These are phyloP conservation scores for Hephaestus fuliginosus DNA, from an alignment of 2,797 vertebrate genomes.

Conservation along the genomic window DNA sequence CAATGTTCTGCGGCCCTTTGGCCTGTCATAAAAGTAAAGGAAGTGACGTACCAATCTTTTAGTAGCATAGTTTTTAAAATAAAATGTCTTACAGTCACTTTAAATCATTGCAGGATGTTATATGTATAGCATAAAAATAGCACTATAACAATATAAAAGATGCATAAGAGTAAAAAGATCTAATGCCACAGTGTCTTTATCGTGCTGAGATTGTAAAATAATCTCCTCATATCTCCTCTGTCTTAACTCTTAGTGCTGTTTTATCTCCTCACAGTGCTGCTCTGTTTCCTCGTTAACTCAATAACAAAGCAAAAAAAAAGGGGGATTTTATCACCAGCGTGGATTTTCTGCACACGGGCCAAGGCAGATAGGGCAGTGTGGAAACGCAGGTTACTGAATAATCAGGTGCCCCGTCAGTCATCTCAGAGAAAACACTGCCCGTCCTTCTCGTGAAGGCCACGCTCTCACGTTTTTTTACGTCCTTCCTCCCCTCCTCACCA, in stretches of 20 bases:
- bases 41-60: slow-evolving; percentile 64
- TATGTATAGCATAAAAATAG: neutral
- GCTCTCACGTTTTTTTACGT: neutral
- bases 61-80: too few species aligned
- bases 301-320: neutral
- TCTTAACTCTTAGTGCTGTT: neutral
- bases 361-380: neutral
- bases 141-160: neutral
- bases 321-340: slow-evolving; percentile 15
- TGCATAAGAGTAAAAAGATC: neutral
- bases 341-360: slow-evolving; percentile 29
- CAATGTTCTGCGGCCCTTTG: slow-evolving; percentile 57
- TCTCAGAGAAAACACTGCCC: slow-evolving; percentile 11
- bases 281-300: neutral
- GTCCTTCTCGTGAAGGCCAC: neutral
- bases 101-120: too few species aligned
- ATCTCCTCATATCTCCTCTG: neutral
- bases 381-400: slow-evolving; percentile 65
- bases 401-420: slow-evolving; percentile 53
- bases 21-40: slow-evolving; percentile 61
- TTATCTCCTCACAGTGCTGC: neutral
- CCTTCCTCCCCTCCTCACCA: too few species aligned
- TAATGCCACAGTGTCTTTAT: neutral
- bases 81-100: neutral
- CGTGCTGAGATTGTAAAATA: neutral